Conservation (phyloP, 2,888 invertebrate species). For the Zeuzera pyrina region DNA sequence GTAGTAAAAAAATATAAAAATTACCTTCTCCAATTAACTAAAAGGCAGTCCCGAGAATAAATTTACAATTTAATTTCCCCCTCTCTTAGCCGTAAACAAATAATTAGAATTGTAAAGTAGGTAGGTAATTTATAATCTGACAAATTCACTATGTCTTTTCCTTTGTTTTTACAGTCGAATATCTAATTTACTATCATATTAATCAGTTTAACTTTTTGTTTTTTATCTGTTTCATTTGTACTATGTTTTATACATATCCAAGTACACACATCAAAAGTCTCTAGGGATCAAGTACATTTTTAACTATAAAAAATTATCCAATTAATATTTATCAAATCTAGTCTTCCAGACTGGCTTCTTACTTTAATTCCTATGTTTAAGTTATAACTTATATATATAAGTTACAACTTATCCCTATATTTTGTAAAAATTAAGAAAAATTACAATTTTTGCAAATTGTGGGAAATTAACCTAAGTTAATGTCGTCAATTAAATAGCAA, state of each 20-base stretch:
- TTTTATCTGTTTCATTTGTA: neutral
- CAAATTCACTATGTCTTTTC: constrained; percentile 15
- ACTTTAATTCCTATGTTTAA: too few species aligned
- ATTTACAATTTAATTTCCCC: constrained; percentile 45
- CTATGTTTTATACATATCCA: neutral
- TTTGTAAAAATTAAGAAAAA: too few species aligned
- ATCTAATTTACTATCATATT: neutral
- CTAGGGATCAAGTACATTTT: neutral
- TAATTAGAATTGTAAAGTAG: constrained; percentile 56
- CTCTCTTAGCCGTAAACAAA: constrained; percentile 37
- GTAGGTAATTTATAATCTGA: constrained; percentile 37
- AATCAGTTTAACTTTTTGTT: neutral
- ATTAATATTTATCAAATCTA: neutral
- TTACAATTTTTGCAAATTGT: too few species aligned
- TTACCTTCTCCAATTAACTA: constrained; percentile 30
- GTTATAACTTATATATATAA: too few species aligned
- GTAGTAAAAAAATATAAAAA: constrained; percentile 5
- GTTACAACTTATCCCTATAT: too few species aligned
- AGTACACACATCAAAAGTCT: neutral
- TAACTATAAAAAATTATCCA: neutral
- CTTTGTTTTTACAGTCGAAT: neutral
- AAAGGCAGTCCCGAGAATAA: constrained; percentile 45
- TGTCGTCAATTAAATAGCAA: too few species aligned
- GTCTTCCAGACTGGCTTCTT: too few species aligned
- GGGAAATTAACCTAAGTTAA: too few species aligned